Conservation (phyloP, 2,888 invertebrate species). For the Yponomeuta sedellus region DNA sequence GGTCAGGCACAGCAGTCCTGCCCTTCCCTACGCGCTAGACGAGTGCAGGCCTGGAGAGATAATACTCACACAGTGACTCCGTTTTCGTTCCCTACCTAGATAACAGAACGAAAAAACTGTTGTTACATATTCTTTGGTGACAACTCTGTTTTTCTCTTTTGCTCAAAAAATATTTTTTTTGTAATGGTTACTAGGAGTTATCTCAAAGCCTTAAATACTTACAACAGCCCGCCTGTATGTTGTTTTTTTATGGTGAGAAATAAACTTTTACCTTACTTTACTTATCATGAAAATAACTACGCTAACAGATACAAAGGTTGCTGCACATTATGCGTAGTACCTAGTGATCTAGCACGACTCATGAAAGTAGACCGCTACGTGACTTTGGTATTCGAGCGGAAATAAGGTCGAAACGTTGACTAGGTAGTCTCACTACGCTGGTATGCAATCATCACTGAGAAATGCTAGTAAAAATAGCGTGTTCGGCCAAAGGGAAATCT, state of each 20-base stretch:
- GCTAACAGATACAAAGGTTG: not conserved
- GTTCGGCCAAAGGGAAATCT: not conserved
- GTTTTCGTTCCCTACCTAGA: not conserved
- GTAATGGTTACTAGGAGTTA: too few species aligned
- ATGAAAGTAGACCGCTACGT: slow-evolving; percentile 14
- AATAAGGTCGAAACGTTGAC: slow-evolving; percentile 9
- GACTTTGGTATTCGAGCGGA: slow-evolving; percentile 9
- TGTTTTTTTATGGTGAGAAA: too few species aligned
- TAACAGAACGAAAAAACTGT: not conserved
- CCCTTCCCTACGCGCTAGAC: slow-evolving; percentile 1
- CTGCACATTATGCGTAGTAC: not conserved
- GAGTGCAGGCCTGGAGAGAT: not conserved
- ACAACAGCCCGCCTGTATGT: too few species aligned
- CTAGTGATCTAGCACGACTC: not conserved
- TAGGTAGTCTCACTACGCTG: not conserved
- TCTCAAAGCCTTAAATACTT: too few species aligned
- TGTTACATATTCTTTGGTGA: too few species aligned
- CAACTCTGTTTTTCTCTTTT: too few species aligned
- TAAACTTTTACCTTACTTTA: too few species aligned
- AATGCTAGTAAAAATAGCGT: not conserved
- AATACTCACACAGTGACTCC: not conserved
- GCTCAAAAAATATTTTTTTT: too few species aligned
- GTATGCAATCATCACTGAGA: not conserved
- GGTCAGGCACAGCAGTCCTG: slow-evolving; percentile 7
- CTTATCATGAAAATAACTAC: not conserved